These are phyloP conservation scores for Aleadryas rufinucha DNA, from an alignment of 2,113 vertebrate genomes.

Conservation along the genomic window DNA sequence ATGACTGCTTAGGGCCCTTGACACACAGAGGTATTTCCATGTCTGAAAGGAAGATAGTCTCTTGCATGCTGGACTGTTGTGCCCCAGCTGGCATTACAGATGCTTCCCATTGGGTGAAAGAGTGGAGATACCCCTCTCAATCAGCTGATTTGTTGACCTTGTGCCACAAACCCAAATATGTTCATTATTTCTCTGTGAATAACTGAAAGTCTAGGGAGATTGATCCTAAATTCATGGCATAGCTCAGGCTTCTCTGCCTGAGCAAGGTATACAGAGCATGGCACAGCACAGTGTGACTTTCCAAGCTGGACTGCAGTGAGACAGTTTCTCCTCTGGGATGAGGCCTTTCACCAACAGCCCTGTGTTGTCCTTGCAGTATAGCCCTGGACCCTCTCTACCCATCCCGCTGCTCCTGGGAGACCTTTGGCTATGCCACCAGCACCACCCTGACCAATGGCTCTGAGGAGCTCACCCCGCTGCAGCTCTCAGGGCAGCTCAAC, in stretches of 20 bases:
- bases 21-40: neutral
- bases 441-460: constrained; percentile 74
- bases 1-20: neutral
- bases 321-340: neutral
- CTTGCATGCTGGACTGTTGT: neutral
- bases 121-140: neutral
- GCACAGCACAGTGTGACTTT: neutral
- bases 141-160: neutral
- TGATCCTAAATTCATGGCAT: neutral
- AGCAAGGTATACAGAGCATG: neutral
- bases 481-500: constrained; percentile 90
- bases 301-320: neutral
- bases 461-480: constrained; percentile 85
- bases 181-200: neutral
- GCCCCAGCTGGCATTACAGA: neutral
- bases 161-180: neutral
- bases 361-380: constrained; percentile 75
- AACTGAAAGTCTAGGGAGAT: neutral
- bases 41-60: neutral
- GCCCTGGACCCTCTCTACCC: constrained; percentile 95
- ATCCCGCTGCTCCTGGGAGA: constrained; percentile 98
- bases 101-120: neutral
- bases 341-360: neutral
- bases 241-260: neutral
- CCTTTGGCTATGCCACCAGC: constrained; percentile 89